These are phyloP conservation scores for Pygoscelis adeliae DNA, from an alignment of 2,113 vertebrate genomes.

Conservation along the genomic window DNA sequence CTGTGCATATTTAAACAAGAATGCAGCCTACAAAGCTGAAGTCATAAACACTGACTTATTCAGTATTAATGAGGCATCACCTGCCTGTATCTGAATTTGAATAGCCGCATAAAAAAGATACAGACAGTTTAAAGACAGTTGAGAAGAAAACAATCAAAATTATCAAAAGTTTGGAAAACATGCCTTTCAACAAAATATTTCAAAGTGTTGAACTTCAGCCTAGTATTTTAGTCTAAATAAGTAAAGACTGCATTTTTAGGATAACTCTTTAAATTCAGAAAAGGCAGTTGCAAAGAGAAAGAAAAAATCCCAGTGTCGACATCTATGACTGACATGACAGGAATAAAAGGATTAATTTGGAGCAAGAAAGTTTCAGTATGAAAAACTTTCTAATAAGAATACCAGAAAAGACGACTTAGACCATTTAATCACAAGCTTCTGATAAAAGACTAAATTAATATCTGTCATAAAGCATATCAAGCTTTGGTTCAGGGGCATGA, in stretches of 20 bases:
- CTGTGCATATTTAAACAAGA: not conserved
- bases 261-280: not conserved
- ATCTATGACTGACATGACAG: not conserved
- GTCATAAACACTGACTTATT: not conserved
- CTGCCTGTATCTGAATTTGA: not conserved
- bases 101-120: not conserved
- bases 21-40: not conserved
- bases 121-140: not conserved
- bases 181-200: not conserved
- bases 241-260: not conserved
- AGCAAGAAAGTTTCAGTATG: not conserved
- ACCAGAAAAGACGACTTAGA: not conserved
- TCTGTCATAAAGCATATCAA: not conserved
- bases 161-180: not conserved
- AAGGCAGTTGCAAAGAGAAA: not conserved
- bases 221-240: not conserved
- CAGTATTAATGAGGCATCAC: not conserved
- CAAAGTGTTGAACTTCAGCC: not conserved
- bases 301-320: rapidly evolving
- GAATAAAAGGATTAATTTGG: not conserved
- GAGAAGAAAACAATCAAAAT: not conserved
- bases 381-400: not conserved
- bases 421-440: not conserved
- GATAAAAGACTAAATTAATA: not conserved
- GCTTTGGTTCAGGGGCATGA: not conserved